A percentile compares a stretch with the other conserved stretches of the same genome.
Conservation (phyloP, 2,888 invertebrate species). For the Apeira syringaria region DNA sequence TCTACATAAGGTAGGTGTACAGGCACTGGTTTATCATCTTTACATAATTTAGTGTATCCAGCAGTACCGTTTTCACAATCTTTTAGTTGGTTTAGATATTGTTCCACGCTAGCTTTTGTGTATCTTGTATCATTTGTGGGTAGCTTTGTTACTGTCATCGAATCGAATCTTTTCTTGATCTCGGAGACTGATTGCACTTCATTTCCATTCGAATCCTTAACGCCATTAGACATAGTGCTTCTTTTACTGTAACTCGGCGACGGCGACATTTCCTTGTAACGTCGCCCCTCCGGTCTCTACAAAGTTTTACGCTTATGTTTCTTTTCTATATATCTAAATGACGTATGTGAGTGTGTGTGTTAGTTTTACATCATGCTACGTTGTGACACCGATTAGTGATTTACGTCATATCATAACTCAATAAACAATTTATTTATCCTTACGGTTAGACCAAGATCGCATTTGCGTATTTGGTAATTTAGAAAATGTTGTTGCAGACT, state of each 20-base stretch:
- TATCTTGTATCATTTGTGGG: conserved; percentile 67
- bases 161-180: conserved; percentile 82
- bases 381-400: conserved; percentile 34
- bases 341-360: conserved; percentile 77
- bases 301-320: conserved; percentile 59
- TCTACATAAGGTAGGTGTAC: conserved; percentile 71
- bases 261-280: conserved; percentile 69
- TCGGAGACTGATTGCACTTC: conserved; percentile 84
- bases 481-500: no score
- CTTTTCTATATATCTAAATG: conserved; percentile 44
- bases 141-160: conserved; percentile 75
- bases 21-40: conserved; percentile 74
- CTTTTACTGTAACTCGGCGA: conserved; percentile 64
- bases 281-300: conserved; percentile 75
- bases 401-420: conserved; percentile 18
- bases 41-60: conserved; percentile 63
- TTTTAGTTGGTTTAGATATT: conserved; percentile 68
- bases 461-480: no score
- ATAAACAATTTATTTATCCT: not conserved
- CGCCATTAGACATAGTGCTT: conserved; percentile 66
- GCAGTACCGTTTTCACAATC: conserved; percentile 69
- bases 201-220: conserved; percentile 84
- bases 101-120: conserved; percentile 60
- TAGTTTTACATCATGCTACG: conserved; percentile 69
- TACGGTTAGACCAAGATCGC: no score